phyloP scores from a whole-genome alignment of 2,113 vertebrate species.

The Anguilla rostrata region DNA sequence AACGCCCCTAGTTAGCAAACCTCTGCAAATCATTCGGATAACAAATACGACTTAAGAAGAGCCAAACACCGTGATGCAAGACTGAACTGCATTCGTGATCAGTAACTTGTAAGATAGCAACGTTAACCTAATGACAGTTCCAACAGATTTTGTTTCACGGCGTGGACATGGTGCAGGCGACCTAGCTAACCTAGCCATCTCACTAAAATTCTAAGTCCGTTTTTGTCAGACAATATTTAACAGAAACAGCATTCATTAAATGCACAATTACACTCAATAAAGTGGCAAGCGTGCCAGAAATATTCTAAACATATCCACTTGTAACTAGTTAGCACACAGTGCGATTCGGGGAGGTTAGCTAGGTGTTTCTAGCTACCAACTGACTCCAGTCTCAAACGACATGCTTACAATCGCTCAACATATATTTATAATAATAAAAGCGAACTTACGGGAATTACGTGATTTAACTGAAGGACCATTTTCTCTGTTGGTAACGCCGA shows the following conservation, averaged over 20 bases:
- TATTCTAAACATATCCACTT: too few relatives aligned
- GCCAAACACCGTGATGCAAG: too few relatives aligned
- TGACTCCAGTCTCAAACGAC: not conserved
- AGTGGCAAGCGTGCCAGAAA: too few relatives aligned
- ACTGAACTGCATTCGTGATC: too few relatives aligned
- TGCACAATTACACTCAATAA: too few relatives aligned
- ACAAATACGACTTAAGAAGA: too few relatives aligned
- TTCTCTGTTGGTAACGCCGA: constrained; percentile 19
- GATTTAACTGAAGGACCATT: constrained; percentile 48
- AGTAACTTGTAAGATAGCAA: too few relatives aligned
- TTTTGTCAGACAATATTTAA: not conserved
- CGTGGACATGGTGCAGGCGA: not conserved
- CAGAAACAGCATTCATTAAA: too few relatives aligned
- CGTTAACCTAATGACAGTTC: not conserved
- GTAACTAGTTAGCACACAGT: too few relatives aligned
- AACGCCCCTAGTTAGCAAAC: too few relatives aligned
- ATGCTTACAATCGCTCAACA: not conserved
- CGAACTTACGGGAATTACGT: not conserved
- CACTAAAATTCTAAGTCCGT: not conserved
- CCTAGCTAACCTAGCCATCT: not conserved
- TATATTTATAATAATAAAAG: not conserved
- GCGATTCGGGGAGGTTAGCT: not conserved
- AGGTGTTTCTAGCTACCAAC: not conserved
- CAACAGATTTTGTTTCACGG: not conserved
- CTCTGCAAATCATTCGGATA: too few relatives aligned